These are phyloP conservation scores for Sinocyclocheilus anshuiensis DNA, from an alignment of 2,113 vertebrate genomes.

Conservation along the genomic window DNA sequence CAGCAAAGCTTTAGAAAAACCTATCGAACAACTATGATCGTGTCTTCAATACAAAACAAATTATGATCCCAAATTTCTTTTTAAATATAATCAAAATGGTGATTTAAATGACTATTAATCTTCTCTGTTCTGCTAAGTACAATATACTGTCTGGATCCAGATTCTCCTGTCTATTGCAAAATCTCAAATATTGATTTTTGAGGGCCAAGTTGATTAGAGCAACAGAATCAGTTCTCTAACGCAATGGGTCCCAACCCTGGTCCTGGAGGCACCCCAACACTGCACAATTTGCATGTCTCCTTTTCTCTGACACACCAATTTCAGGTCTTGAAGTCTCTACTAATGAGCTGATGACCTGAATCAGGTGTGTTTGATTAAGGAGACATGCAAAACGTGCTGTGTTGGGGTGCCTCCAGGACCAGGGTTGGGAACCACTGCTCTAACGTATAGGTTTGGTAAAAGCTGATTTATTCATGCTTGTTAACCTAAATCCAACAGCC, in stretches of 20 bases:
- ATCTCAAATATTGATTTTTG: background rate
- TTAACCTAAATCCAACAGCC: background rate
- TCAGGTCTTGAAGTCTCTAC: too few species aligned
- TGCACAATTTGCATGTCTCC: too few species aligned
- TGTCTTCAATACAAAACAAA: background rate
- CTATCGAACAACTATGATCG: background rate
- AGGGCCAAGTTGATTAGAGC: background rate
- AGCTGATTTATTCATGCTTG: conserved; percentile 9
- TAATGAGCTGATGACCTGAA: too few species aligned
- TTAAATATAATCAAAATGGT: background rate
- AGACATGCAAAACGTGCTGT: too few species aligned
- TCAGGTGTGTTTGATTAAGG: too few species aligned
- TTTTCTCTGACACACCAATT: too few species aligned
- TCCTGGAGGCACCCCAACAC: too few species aligned
- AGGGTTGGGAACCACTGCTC: too few species aligned
- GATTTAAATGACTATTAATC: background rate
- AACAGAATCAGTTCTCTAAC: background rate
- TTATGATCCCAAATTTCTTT: background rate
- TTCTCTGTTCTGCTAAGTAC: background rate
- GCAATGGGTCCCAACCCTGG: too few species aligned
- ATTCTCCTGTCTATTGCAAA: background rate
- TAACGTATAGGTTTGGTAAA: background rate
- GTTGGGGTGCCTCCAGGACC: too few species aligned
- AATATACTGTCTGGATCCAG: background rate
- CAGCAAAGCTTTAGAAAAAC: background rate